Evolutionary conservation across 2,888 invertebrate genomes (phyloP).

Genomic region (Mythimna lalbum): DNA sequence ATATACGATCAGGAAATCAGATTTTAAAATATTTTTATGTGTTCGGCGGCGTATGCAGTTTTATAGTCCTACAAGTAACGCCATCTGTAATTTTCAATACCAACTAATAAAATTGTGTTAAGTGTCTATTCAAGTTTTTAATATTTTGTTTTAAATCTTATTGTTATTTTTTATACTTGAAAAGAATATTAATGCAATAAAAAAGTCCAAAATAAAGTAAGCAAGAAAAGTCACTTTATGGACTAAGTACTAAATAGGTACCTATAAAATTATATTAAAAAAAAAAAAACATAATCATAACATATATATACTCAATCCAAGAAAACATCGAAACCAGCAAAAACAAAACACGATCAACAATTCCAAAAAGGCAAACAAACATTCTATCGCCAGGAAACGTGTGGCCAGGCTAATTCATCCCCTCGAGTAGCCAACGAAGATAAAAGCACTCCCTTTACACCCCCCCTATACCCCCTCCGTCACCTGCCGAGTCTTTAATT

Average conservation of each 20-base stretch:
- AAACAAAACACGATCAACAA: slow-evolving; percentile 10
- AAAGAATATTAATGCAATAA: too few relatives aligned
- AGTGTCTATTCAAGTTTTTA: too few relatives aligned
- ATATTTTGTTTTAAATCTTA: too few relatives aligned
- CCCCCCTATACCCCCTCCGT: slow-evolving; percentile 68
- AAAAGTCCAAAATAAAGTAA: too few relatives aligned
- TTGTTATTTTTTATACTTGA: too few relatives aligned
- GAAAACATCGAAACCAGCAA: not conserved
- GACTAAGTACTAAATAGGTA: too few relatives aligned
- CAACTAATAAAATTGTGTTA: slow-evolving; percentile 11
- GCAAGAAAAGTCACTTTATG: too few relatives aligned
- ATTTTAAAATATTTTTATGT: not conserved
- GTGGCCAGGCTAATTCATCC: slow-evolving; percentile 77
- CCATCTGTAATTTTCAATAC: slow-evolving; percentile 44
- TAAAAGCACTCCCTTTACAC: slow-evolving; percentile 71
- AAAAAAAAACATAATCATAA: too few relatives aligned
- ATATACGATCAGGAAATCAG: too few relatives aligned
- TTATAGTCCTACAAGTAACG: slow-evolving; percentile 22
- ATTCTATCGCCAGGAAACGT: slow-evolving; percentile 71
- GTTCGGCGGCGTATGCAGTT: not conserved
- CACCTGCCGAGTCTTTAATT: slow-evolving; percentile 89
- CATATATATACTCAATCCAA: not conserved
- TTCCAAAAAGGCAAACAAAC: slow-evolving; percentile 73
- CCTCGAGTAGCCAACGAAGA: slow-evolving; percentile 78
- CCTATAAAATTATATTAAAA: too few relatives aligned